Evolutionary conservation across 2,113 vertebrate species (phyloP).

Genomic region (Chaetura pelagica): DNA sequence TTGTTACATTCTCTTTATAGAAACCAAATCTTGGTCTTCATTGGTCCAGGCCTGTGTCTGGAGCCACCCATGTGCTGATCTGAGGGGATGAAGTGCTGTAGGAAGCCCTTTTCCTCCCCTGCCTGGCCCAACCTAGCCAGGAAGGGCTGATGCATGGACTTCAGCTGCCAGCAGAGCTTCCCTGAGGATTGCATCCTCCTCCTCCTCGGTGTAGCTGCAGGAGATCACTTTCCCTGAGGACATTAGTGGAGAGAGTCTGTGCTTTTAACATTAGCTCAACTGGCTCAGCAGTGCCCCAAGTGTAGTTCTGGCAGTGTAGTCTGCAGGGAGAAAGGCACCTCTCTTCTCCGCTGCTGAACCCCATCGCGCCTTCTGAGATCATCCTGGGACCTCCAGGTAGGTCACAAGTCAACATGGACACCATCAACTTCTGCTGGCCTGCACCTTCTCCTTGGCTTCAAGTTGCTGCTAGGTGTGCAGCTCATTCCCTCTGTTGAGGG

Average conservation of each 20-base stretch:
- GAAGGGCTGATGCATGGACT: neutral
- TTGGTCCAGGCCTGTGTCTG: neutral
- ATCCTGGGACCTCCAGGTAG: neutral
- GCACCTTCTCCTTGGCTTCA: neutral
- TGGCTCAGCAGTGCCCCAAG: neutral
- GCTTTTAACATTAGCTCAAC: neutral
- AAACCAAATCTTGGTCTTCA: neutral
- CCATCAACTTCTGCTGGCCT: neutral
- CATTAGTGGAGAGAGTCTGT: neutral
- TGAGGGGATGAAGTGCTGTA: rapidly evolving
- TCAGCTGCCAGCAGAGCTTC: neutral
- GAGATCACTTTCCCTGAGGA: neutral
- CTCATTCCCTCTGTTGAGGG: neutral
- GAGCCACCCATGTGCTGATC: rapidly evolving
- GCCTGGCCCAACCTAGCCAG: neutral
- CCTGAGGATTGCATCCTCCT: neutral
- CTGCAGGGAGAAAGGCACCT: neutral
- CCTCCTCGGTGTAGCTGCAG: neutral
- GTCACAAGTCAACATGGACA: neutral
- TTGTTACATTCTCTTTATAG: neutral
- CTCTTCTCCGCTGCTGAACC: neutral
- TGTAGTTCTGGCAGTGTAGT: rapidly evolving
- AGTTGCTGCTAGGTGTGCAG: neutral
- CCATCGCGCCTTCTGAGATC: rapidly evolving
- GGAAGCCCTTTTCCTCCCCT: neutral